Percentiles rank a stretch among this genome's conserved stretches.
Conservation (phyloP, 2,888 invertebrate species). For the Drosophila buzzatii region DNA sequence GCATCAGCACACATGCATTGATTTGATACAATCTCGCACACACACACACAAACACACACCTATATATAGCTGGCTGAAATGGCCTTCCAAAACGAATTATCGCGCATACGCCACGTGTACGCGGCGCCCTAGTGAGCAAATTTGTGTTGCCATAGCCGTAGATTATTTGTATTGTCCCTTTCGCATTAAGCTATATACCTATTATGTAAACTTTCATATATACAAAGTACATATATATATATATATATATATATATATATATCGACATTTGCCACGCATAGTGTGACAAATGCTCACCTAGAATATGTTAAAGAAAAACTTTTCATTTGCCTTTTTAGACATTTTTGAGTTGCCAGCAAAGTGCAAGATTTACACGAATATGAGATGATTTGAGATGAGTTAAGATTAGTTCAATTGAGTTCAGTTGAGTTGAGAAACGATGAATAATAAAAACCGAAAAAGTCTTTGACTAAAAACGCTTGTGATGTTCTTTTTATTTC, state of each 20-base stretch:
- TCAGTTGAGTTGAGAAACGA: constrained; percentile 65
- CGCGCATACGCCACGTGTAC: constrained; percentile 58
- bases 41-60: neutral
- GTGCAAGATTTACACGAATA: constrained; percentile 13
- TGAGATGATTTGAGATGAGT: constrained; percentile 27
- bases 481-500: constrained; percentile 83
- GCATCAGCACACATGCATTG: constrained; percentile 2
- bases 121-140: constrained; percentile 47
- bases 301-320: constrained; percentile 45
- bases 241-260: constrained; percentile 9
- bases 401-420: constrained; percentile 44
- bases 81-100: constrained; percentile 26
- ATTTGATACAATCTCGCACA: constrained; percentile 14
- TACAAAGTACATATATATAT: constrained; percentile 32
- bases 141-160: constrained; percentile 53
- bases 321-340: constrained; percentile 41
- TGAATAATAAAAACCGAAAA: constrained; percentile 74
- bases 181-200: constrained; percentile 52
- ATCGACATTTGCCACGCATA: constrained; percentile 2
- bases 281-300: constrained; percentile 31
- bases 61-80: constrained; percentile 2
- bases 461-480: constrained; percentile 86
- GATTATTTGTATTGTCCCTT: constrained; percentile 34
- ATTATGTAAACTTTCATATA: constrained; percentile 43
- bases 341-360: constrained; percentile 50